Conservation (phyloP, 2,888 invertebrate genomes). For the Zygaena filipendulae region DNA sequence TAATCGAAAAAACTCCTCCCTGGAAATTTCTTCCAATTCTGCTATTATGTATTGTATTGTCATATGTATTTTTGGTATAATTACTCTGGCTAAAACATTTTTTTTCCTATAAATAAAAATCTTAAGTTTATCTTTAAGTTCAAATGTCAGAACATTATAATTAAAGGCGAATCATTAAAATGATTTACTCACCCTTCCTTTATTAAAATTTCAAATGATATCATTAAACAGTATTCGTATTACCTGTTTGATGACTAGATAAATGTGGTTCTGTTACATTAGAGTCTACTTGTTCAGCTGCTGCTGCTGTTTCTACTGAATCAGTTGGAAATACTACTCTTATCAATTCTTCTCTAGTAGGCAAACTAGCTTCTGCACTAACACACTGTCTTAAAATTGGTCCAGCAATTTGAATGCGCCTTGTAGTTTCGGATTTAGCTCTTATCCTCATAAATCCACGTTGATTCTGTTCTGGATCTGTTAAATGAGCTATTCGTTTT, state of each 20-base stretch:
- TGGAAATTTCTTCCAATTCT: conserved; percentile 24
- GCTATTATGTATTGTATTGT: conserved; percentile 22
- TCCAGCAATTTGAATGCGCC: conserved; percentile 3
- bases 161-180: too few relatives aligned
- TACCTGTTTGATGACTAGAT: too few relatives aligned
- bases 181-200: too few relatives aligned
- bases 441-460: conserved; percentile 12
- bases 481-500: conserved; percentile 14
- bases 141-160: not conserved
- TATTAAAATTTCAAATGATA: too few relatives aligned
- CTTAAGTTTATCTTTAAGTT: conserved; percentile 5
- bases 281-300: too few relatives aligned
- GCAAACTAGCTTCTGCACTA: conserved; percentile 2
- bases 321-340: too few relatives aligned
- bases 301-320: too few relatives aligned
- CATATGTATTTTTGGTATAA: conserved; percentile 22
- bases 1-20: conserved; percentile 28
- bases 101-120: conserved; percentile 28
- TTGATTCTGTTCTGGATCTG: conserved; percentile 13
- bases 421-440: conserved; percentile 16
- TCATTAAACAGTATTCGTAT: too few relatives aligned
- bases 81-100: conserved; percentile 25
- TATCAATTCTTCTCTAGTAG: too few relatives aligned
- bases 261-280: too few relatives aligned
- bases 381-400: conserved; percentile 15